Evolutionary conservation across 2,888 invertebrate genomes (phyloP), one percentile per base, ranked within the genome.

Genomic region (Malthinus flaveolus): DNA sequence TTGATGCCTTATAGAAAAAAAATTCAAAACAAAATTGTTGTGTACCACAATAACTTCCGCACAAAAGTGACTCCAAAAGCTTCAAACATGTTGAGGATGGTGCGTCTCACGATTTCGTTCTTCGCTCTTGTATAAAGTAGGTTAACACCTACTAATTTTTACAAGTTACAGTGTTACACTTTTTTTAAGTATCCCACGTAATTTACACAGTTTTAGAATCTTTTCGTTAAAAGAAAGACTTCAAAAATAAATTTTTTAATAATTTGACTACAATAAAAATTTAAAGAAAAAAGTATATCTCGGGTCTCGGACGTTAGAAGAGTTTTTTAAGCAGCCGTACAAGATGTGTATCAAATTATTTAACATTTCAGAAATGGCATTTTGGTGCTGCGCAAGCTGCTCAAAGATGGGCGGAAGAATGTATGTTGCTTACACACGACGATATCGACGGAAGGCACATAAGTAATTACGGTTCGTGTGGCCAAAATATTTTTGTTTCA

Each of bases 401-500:
- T 0, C 91, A 91, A 74, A 80, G 78, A 54, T 91, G 91, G 84
- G 88, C 92, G 0, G 85, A 89, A 56, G 79, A 84, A 64, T 92
- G 92, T 71, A 77, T 83, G 66, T 85, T 87, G 68, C 78, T 92
- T 32, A 81, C 82, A 34, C 91, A 92, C 73, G 90, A 90, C 71
- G 84, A 85, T 67, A 80, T 83, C 1, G 81, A 82, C 13, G 89
- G 89, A 56, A 83, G 89, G 58, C 82, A 83, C 58, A 83, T 87
- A 32, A 83, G 87, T 10, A 79, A 83, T 58, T 86, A 87, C 64
- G 91, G 91, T 32, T 79, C 84, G 31, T 91, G 91, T 72, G 92
- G 91, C 1, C 91, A 92, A 76, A 92, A 92, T 76, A 87, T 92
- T 59, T 92, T 91, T 74, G 87, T 91, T 23, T 84, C 91, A n/a